Conservation (phyloP, 2,888 invertebrate genomes). For the Monochamus alternatus region DNA sequence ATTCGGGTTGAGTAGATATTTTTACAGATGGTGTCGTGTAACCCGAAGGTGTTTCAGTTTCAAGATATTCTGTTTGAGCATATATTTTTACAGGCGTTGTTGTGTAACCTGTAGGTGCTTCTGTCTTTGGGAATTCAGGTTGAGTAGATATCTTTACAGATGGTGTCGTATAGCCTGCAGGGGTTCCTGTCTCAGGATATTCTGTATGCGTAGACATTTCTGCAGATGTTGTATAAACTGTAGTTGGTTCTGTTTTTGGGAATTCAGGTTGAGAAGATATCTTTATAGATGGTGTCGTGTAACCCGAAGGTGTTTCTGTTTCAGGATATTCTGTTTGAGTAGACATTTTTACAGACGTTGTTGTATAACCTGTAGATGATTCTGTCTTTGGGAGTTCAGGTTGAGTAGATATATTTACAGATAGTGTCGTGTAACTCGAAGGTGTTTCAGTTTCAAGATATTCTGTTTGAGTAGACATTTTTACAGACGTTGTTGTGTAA, state of each 20-base stretch:
- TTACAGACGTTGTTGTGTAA: background rate
- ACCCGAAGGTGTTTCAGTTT: background rate
- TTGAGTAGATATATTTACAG: background rate
- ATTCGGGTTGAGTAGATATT: background rate
- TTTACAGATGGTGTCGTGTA: background rate
- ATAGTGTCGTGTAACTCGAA: background rate
- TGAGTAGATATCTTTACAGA: background rate
- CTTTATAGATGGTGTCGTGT: background rate
- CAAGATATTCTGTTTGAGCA: background rate
- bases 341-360: background rate
- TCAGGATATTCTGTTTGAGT: conserved; percentile 5
- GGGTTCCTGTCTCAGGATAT: background rate
- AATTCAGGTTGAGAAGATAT: background rate
- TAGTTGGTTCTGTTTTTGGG: background rate
- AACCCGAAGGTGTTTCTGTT: too few species aligned
- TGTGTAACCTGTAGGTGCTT: background rate
- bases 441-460: background rate
- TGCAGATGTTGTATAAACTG: background rate
- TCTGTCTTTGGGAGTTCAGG: background rate
- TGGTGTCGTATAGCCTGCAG: background rate
- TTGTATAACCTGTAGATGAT: background rate
- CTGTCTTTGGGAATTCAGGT: background rate
- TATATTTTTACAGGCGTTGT: background rate
- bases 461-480: background rate
- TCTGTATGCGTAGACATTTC: background rate